Conservation (phyloP, 2,113 vertebrate genomes). For the Microtus oregoni region DNA sequence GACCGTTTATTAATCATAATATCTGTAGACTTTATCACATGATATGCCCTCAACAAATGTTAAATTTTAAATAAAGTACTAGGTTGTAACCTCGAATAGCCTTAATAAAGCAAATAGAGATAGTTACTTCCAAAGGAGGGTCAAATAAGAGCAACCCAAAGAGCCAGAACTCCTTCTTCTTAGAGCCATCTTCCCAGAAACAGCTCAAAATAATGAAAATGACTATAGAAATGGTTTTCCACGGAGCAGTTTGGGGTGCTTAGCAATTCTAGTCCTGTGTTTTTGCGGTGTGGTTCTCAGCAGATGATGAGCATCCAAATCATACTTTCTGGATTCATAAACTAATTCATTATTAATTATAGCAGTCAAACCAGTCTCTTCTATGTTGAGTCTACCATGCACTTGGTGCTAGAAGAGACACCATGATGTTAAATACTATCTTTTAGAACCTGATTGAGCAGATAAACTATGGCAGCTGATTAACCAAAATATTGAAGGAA, state of each 20-base stretch:
- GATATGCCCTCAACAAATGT: conserved; percentile 29
- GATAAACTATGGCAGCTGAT: not conserved
- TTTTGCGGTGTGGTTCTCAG: not conserved
- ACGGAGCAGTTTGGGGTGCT: conserved; percentile 6
- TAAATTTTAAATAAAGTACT: conserved; percentile 36
- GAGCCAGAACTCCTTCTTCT: not conserved
- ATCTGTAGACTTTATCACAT: not conserved
- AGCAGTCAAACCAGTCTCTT: not conserved
- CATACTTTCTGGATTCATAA: conserved; percentile 53
- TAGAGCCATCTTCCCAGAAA: conserved; percentile 16
- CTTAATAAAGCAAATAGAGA: conserved; percentile 29
- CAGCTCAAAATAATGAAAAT: not conserved
- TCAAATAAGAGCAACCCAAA: not conserved
- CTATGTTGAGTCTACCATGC: not conserved
- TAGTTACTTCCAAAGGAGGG: not conserved
- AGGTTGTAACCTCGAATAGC: not conserved
- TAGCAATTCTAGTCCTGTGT: not conserved
- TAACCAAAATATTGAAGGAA: conserved; percentile 14
- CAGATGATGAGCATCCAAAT: not conserved
- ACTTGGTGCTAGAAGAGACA: conserved; percentile 5
- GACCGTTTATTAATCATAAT: conserved; percentile 8
- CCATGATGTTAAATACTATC: not conserved
- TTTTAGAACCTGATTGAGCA: conserved; percentile 15
- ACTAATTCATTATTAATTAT: conserved; percentile 26
- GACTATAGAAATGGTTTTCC: conserved; percentile 38